These are phyloP conservation scores for Cladorhizidae sp. DNA, from an alignment of 37 sponge, comb jelly and placozoan species.

Conservation along the genomic window DNA sequence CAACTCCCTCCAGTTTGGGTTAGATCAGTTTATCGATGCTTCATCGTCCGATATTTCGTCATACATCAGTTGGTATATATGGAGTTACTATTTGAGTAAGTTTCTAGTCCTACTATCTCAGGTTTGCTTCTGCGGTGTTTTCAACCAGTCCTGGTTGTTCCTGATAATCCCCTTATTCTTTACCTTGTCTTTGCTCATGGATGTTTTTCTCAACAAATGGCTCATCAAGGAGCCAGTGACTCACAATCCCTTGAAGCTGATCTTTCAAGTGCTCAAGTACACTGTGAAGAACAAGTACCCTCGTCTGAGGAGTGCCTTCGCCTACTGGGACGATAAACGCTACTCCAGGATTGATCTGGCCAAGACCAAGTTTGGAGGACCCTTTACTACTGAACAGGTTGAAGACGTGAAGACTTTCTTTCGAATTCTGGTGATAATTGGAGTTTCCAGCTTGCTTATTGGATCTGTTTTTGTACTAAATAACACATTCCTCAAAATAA, in stretches of 20 bases:
- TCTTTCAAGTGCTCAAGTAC: neutral
- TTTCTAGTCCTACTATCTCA: neutral
- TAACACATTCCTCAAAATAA: neutral
- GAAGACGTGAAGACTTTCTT: too few relatives aligned
- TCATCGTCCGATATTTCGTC: neutral
- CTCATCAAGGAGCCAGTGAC: conserved; percentile 3
- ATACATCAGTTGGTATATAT: conserved; percentile 1
- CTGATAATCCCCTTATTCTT: neutral
- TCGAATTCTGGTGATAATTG: neutral
- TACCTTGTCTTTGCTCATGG: neutral
- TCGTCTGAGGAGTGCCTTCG: too few relatives aligned
- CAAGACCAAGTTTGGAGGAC: too few relatives aligned
- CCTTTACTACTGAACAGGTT: too few relatives aligned
- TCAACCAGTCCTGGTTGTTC: neutral
- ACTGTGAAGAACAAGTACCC: neutral
- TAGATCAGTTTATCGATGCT: neutral
- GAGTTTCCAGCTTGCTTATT: neutral
- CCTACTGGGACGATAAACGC: too few relatives aligned
- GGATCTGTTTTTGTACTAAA: neutral
- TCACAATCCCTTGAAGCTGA: neutral
- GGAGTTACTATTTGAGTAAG: neutral
- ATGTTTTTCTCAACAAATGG: neutral
- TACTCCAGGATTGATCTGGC: too few relatives aligned
- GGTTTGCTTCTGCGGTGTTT: neutral
- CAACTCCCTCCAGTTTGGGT: neutral